Evolutionary conservation across 2,888 invertebrate genomes (phyloP), one percentile per base, ranked within the genome.

Genomic region (Synergus japonicus): DNA sequence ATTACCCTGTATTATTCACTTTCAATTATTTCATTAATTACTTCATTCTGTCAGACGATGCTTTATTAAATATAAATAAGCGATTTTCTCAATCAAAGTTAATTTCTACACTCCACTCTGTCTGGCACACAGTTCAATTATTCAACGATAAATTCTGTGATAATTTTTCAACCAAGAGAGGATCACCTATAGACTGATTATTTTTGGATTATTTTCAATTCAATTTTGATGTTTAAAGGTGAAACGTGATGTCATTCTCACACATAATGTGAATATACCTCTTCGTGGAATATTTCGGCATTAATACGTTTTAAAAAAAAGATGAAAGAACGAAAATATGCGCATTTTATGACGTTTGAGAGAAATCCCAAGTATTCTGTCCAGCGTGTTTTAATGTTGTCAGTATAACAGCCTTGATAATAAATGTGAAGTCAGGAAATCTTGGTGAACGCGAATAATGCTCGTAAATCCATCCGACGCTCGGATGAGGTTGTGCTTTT

Each of bases 401-500:
- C 8, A 22, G 67, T 67, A 44, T 67, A 44, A 79, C 44, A 29
- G 64, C 37, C 22, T 37, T 43, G 65, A 18, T 49, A 46, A 78
- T 76, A 63, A 43, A 37, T 54, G 54, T 15, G n/a, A 54, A 73
- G 54, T 64, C 54, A 18, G n/a, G 49, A 43, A 66, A 80, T 49
- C 46, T 46, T 49, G 69, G 67, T 78, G 77, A 78, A 80, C 63
- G 79, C 66, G 66, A 77, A 81, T 84, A 82, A 84, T 78, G 78
- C 84, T 76, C 67, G 80, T 81, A 82, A 82, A 84, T 82, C 79
- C 77, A 77, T 76, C 69, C 78, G 79, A 79, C 82, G 69, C 82
- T 79, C 81, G 82, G 82, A 81, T 78, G 81, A 83, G 81, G 76
- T 79, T 81, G 80, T 79, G 88, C 90, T 90, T 91, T 91, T 91